phyloP scores from a whole-genome alignment of 2,113 vertebrate genomes.

The Chlorodrepanis virens region DNA sequence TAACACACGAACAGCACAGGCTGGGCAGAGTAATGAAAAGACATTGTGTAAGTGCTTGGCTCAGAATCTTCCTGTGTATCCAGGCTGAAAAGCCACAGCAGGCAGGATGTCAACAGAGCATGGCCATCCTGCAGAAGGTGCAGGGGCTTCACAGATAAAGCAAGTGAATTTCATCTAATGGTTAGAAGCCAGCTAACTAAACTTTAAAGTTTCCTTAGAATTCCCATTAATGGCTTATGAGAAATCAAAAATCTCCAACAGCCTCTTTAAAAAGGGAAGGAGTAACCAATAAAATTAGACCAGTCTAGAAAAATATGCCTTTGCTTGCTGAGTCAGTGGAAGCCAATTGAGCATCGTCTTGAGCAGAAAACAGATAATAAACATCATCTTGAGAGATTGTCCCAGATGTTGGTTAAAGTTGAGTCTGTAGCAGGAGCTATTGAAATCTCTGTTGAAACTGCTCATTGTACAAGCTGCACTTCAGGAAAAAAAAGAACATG shows the following conservation, averaged over 20 bases:
- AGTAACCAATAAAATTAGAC: neutral
- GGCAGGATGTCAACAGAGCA: neutral
- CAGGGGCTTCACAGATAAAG: neutral
- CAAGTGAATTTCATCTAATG: neutral
- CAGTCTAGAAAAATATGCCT: neutral
- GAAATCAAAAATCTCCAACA: neutral
- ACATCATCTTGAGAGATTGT: neutral
- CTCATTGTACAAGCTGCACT: neutral
- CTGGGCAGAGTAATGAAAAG: neutral
- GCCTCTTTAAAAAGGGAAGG: neutral
- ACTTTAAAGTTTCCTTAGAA: neutral
- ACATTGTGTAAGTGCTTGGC: neutral
- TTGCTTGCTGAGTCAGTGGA: neutral
- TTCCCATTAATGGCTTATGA: neutral
- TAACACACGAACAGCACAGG: neutral
- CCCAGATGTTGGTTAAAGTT: neutral
- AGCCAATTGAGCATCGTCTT: neutral
- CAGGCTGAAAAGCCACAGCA: neutral
- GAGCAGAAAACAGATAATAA: conserved; percentile 10
- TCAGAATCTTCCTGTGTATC: neutral
- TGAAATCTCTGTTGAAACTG: neutral
- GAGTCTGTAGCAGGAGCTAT: neutral
- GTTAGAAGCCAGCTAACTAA: neutral
- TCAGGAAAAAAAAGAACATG: neutral
- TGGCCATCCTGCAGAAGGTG: neutral